A percentile compares a stretch with the other conserved stretches of the same genome.
phyloP scores from a whole-genome alignment of 2,797 vertebrate genomes.

The Amniataba percoides region DNA sequence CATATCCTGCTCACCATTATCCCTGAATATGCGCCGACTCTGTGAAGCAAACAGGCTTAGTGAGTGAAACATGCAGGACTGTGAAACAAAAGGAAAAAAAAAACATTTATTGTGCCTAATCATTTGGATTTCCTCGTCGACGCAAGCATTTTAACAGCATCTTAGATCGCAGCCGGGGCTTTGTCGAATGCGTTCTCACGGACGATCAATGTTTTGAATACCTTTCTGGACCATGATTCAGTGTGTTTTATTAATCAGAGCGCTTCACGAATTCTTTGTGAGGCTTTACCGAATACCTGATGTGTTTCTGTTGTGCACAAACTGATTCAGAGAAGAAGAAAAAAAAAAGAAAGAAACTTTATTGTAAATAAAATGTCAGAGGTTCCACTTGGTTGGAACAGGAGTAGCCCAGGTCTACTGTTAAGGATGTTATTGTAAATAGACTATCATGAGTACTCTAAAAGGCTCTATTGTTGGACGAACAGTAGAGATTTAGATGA shows the following conservation, averaged over 20 bases:
- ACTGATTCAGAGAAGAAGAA: conserved; percentile 41
- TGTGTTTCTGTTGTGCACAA: conserved; percentile 67
- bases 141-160: conserved; percentile 68
- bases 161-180: conserved; percentile 49
- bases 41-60: conserved; percentile 56
- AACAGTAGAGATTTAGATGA: conserved; percentile 56
- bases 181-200: conserved; percentile 63
- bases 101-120: conserved; percentile 79
- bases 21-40: conserved; percentile 53
- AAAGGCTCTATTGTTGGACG: conserved; percentile 66
- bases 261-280: conserved; percentile 48
- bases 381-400: conserved; percentile 56
- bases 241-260: conserved; percentile 61
- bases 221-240: conserved; percentile 47
- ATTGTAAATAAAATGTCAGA: conserved; percentile 77
- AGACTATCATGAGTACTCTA: conserved; percentile 56
- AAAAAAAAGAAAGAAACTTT: conserved; percentile 29
- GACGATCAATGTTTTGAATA: conserved; percentile 64
- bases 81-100: conserved; percentile 45
- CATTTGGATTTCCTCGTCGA: conserved; percentile 63
- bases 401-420: conserved; percentile 48
- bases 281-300: conserved; percentile 50
- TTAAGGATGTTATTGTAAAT: conserved; percentile 71
- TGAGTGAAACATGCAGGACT: conserved; percentile 60
- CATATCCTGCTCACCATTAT: conserved; percentile 60